Evolutionary conservation across 1,140 invertebrate species (phyloP), one percentile per base, ranked within the genome.

Genomic region (Holcopasites calliopsidis): DNA sequence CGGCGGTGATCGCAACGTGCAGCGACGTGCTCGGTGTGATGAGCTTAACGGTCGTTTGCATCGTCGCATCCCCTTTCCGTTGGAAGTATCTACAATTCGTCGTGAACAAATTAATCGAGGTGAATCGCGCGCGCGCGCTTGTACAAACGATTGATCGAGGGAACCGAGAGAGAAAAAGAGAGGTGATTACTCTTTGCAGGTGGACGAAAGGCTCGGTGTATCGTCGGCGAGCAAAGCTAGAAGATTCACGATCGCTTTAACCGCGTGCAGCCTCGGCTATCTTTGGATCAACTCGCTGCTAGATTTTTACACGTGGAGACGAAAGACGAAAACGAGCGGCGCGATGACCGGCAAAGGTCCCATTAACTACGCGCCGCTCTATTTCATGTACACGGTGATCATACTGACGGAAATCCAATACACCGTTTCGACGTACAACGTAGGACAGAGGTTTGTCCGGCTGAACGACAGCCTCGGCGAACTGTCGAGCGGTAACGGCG

Each of bases 351-450:
- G 87, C 38, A 90, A 89, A 76, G 90, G 90, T 26, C 87, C 90
- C 0, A 85, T 92, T 3, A 92, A 92, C 77, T 92, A 91, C 47
- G 10, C 79, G 0, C 89, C 90, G 0, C 62, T 92, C 8, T 92
- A 92, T 52, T 78, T 85, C 2, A 88, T 92, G 86, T 92, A 92
- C 49, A 31, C 90, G 1, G 82, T 91, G 0, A 88, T 91, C 10
- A 80, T 88, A 8, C 72, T 84, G 7, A 88, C 90, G 38, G 89
- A 90, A 74, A 81, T 91, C 11, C 90, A 92, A 35, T 92, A 89
- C 23, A 88, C 85, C 1, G 26, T 92, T n/a, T 64, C 80, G 7
- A 82, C 86, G 0, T 90, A 89, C 35, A 91, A 89, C 38, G 66
- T 92, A 3, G 77, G 84, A 23, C 78, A 90, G 35, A 82, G 90